These are phyloP conservation scores for Oxycera nigricornis DNA, from an alignment of 2,888 invertebrate genomes.

Conservation along the genomic window DNA sequence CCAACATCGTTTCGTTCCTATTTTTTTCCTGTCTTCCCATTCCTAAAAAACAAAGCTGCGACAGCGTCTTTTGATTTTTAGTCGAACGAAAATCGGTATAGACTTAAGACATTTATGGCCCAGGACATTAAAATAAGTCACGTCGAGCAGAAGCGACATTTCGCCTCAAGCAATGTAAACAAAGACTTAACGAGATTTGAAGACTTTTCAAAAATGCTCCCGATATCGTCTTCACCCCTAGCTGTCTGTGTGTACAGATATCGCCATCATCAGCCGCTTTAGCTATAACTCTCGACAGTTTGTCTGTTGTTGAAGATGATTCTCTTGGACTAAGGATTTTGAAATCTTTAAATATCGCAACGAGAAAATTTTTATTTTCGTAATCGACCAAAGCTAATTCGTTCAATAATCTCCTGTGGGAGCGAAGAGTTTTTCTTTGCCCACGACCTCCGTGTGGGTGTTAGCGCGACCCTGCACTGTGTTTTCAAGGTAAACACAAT, in stretches of 20 bases:
- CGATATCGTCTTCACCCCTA: not conserved
- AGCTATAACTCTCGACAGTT: no score
- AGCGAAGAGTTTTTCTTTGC: slow-evolving; percentile 16
- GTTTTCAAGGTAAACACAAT: slow-evolving; percentile 33
- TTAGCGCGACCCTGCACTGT: not conserved
- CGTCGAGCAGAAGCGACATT: slow-evolving; percentile 34
- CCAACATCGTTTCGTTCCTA: no score
- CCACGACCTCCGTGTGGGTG: not conserved
- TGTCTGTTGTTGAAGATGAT: no score
- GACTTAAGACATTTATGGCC: slow-evolving; percentile 12
- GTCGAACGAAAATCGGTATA: not conserved
- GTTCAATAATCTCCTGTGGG: slow-evolving; percentile 41
- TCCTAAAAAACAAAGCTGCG: no score
- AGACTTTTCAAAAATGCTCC: slow-evolving; percentile 18
- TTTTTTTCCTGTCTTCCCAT: no score
- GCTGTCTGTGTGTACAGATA: no score
- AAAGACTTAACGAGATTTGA: slow-evolving; percentile 42
- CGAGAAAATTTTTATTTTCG: slow-evolving; percentile 33
- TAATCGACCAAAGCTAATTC: slow-evolving; percentile 43
- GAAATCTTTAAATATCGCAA: not conserved
- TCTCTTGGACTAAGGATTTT: not conserved
- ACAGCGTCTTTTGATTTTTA: no score
- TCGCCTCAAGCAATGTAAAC: slow-evolving; percentile 41
- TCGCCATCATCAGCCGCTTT: no score
- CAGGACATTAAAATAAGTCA: slow-evolving; percentile 42